phyloP scores from a whole-genome alignment of 2,113 vertebrate genomes.

The Oryzias melastigma region DNA sequence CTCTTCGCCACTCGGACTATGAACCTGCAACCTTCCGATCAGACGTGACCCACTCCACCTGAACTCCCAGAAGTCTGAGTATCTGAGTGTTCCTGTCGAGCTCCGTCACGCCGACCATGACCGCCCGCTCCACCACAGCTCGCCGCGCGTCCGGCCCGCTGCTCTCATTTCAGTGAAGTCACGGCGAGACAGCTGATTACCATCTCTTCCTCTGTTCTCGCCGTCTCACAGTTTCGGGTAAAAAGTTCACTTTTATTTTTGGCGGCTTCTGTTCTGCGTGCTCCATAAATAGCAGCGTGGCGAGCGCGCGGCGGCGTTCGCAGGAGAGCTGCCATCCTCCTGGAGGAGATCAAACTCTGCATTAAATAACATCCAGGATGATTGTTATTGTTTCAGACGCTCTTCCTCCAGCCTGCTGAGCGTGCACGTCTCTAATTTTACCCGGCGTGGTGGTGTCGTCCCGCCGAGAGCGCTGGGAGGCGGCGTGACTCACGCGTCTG shows the following conservation, averaged over 20 bases:
- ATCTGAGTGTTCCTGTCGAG: too few relatives aligned
- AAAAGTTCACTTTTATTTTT: constrained; percentile 72
- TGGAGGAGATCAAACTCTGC: constrained; percentile 45
- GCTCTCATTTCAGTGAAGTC: constrained; percentile 52
- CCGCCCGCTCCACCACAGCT: too few relatives aligned
- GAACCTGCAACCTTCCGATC: too few relatives aligned
- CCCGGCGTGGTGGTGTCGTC: constrained; percentile 32
- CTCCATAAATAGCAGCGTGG: constrained; percentile 58
- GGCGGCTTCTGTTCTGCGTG: constrained; percentile 51
- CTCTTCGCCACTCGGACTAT: too few relatives aligned
- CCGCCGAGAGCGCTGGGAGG: constrained; percentile 24
- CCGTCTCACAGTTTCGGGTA: constrained; percentile 65
- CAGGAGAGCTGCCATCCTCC: constrained; percentile 54
- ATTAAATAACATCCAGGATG: constrained; percentile 21
- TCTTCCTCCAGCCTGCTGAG: constrained; percentile 40
- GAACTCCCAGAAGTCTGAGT: too few relatives aligned
- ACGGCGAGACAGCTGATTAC: constrained; percentile 39
- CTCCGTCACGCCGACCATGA: too few relatives aligned
- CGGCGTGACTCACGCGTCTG: constrained; percentile 48
- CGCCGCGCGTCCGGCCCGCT: too few relatives aligned
- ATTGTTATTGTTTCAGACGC: constrained; percentile 29
- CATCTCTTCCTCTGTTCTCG: constrained; percentile 69
- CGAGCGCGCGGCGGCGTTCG: constrained; percentile 28
- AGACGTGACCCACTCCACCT: too few relatives aligned
- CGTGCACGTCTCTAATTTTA: constrained; percentile 54